phyloP scores from a whole-genome alignment of 2,797 vertebrate species.

The Falco columbarius region DNA sequence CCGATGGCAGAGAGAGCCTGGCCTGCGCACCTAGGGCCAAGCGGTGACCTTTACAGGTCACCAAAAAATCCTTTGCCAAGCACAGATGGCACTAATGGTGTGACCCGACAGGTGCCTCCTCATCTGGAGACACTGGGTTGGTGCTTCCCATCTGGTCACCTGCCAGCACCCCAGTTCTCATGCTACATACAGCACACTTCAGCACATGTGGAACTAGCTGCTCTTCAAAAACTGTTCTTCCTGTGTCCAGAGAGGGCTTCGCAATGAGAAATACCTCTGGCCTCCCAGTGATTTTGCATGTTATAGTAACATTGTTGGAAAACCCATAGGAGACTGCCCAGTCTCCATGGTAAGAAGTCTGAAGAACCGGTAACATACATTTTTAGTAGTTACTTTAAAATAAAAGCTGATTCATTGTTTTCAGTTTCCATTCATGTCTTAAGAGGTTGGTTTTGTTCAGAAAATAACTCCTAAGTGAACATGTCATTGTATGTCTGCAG shows the following conservation, averaged over 20 bases:
- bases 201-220: background rate
- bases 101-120: background rate
- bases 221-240: background rate
- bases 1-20: background rate
- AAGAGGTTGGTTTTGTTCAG: background rate
- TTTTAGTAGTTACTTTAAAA: background rate
- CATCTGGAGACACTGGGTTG: background rate
- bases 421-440: background rate
- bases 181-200: accelerated
- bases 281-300: background rate
- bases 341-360: background rate
- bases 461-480: background rate
- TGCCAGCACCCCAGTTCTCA: background rate
- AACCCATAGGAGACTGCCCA: background rate
- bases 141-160: background rate
- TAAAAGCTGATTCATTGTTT: background rate
- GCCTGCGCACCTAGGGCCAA: too few relatives aligned
- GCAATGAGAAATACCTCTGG: background rate
- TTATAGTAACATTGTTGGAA: background rate
- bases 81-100: accelerated
- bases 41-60: accelerated
- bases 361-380: background rate
- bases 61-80: background rate
- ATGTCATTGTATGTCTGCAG: background rate
- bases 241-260: background rate